phyloP scores from a whole-genome alignment of 2,113 vertebrate species.

The Halichoerus grypus region DNA sequence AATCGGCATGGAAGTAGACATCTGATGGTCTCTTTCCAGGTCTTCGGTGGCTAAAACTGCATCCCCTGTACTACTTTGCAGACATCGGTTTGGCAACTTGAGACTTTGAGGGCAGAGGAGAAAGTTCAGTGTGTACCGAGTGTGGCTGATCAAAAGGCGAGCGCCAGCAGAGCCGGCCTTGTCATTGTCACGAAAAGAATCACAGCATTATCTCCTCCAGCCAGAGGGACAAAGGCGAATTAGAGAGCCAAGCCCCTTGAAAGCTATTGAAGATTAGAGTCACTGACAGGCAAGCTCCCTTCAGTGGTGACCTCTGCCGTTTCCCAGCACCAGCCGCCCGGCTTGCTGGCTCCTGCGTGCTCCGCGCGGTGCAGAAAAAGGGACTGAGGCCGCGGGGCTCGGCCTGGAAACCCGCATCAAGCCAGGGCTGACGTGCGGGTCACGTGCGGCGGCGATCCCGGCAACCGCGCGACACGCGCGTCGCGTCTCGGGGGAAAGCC shows the following conservation, averaged over 20 bases:
- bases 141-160: conserved; percentile 28
- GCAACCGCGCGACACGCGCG: neutral
- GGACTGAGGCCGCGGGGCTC: fast-evolving
- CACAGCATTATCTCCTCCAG: conserved; percentile 22
- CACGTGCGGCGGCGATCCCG: neutral
- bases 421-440: neutral
- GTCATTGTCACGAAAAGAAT: conserved; percentile 67
- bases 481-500: conserved; percentile 56
- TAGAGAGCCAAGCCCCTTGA: neutral
- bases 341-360: neutral
- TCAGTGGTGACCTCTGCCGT: neutral
- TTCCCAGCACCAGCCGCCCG: neutral
- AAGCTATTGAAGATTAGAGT: conserved; percentile 11
- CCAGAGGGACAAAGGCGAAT: neutral
- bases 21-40: neutral
- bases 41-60: conserved; percentile 48
- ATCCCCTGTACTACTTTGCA: conserved; percentile 45
- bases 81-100: conserved; percentile 12
- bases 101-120: neutral
- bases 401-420: neutral
- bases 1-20: neutral
- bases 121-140: conserved; percentile 41
- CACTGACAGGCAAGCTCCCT: neutral
- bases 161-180: neutral
- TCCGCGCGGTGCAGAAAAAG: neutral